Base-by-base conservation (phyloP, 2,888 invertebrate species). In the Hipparchia sbordonii region DNA sequence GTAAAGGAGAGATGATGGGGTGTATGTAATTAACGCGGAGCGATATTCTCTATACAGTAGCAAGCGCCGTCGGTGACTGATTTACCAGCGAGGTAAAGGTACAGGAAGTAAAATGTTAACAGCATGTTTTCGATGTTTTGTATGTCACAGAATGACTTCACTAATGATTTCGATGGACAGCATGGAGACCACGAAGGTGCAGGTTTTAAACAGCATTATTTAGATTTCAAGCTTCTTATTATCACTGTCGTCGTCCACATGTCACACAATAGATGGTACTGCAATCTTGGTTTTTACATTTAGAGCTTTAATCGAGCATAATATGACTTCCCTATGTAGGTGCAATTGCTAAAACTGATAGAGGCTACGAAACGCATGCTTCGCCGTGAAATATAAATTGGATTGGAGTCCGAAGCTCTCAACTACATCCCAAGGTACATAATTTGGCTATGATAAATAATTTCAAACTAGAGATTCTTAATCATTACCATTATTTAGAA, bases 361-460 rank as follows among this genome's bases (percentile, higher is more conserved):
- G 60, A 62, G 62, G 46, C 62, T 62, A 13, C n/a, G 62, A 48
- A 62, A 48, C 62, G 62, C 62, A 62, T 62, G 62, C 46, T 62
- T 62, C 48, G 12, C n/a, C 62, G 46, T 48, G 13, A 48, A 62
- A 62, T 62, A 13, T 8, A 13, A 46, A 46, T 57, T 62, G 46
- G 48, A 46, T 60, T 60, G 59, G 39, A 60, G 59, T 60, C 33
- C 59, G 39, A 62, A 46, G 46, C 45, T 61, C 45, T 61, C n/a
- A 12, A 62, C 13, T n/a, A 60, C 39, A 62, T 62, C 13, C 46
- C n/a, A 46, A 13, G 12, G 62, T 46, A 62, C 48, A 46, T 6
- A 62, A 62, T 45, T 46, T 46, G 62, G 13, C 13, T 39, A 33
- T 60, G 39, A 60, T 60, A 12, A 60, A 12, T 59, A n/a, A n/a